Evolutionary conservation across 1,140 invertebrate genomes (phyloP).

Genomic region (Aphaenogaster rudis): DNA sequence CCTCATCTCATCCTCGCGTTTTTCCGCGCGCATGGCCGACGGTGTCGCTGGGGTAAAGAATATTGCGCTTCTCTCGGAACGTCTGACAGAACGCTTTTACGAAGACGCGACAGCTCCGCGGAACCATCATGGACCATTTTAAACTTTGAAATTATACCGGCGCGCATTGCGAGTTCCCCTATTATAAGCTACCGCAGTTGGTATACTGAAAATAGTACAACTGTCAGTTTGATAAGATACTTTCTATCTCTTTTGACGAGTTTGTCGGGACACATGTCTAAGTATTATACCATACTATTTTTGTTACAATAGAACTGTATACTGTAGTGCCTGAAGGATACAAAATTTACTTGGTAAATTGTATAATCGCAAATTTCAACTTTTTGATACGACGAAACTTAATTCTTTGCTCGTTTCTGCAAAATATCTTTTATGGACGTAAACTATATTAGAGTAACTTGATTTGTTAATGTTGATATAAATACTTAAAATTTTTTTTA

Average conservation of each 20-base stretch:
- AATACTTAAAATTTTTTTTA: not conserved
- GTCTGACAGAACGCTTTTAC: conserved; percentile 34
- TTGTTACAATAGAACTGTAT: conserved; percentile 15
- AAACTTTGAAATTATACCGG: conserved; percentile 64
- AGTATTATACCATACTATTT: not conserved
- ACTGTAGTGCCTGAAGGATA: not conserved
- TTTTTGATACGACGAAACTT: not conserved
- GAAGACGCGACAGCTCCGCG: conserved; percentile 48
- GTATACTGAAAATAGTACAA: conserved; percentile 49
- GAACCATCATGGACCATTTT: conserved; percentile 52
- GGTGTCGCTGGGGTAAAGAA: conserved; percentile 32
- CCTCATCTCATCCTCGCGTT: conserved; percentile 47
- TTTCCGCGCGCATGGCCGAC: conserved; percentile 52
- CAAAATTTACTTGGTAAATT: not conserved
- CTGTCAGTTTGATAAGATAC: conserved; percentile 41
- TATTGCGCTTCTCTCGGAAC: conserved; percentile 64
- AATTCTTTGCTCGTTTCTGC: not conserved
- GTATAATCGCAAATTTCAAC: not conserved
- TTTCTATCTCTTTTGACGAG: conserved; percentile 28
- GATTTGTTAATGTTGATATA: too few species aligned
- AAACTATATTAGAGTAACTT: too few species aligned
- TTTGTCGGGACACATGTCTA: not conserved
- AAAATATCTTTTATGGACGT: not conserved
- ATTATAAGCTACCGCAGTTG: conserved; percentile 50
- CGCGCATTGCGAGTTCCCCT: conserved; percentile 19